Evolutionary conservation across 2,797 vertebrate species (phyloP).

Genomic region (Phyllotis vaccarum): DNA sequence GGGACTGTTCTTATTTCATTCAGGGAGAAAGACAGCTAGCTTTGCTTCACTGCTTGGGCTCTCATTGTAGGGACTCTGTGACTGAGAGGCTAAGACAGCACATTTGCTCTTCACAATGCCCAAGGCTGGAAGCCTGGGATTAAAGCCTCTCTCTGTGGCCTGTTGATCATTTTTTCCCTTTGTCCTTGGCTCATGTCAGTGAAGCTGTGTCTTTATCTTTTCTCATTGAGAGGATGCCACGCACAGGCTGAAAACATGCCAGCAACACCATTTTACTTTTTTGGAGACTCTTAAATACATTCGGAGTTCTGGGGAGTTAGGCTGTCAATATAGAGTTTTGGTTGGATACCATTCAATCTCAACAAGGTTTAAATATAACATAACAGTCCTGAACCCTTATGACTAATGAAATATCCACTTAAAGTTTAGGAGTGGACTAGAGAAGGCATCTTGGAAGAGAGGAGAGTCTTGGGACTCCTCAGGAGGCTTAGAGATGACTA

Average conservation of each 20-base stretch:
- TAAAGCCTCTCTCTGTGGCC: background rate
- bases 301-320: background rate
- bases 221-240: background rate
- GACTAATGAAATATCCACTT: background rate
- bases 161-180: accelerated
- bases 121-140: background rate
- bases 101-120: background rate
- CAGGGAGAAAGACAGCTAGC: background rate
- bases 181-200: background rate
- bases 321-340: background rate
- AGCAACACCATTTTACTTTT: background rate
- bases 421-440: background rate
- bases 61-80: background rate
- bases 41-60: background rate
- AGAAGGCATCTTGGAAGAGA: background rate
- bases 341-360: background rate
- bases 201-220: background rate
- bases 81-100: background rate
- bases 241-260: background rate
- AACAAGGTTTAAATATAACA: background rate
- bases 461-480: background rate
- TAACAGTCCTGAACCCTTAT: background rate
- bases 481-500: background rate
- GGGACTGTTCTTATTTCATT: background rate
- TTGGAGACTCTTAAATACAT: background rate